phyloP scores from a whole-genome alignment of 2,888 invertebrate genomes.

The Perizoma flavofasciatum region DNA sequence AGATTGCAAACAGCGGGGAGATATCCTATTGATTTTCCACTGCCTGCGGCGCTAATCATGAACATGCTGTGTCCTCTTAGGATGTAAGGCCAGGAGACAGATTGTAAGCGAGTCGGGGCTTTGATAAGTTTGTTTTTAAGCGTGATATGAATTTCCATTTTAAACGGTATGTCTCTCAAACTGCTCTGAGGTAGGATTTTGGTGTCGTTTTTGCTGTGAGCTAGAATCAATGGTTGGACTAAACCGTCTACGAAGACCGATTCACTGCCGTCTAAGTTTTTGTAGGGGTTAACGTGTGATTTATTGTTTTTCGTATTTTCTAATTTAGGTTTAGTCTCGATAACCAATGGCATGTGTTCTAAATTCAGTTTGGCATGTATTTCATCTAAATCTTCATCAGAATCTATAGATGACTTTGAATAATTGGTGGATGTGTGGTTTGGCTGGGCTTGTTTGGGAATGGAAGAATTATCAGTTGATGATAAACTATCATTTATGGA shows the following conservation, averaged over 20 bases:
- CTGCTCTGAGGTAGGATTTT: slow-evolving; percentile 57
- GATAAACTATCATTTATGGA: slow-evolving; percentile 9
- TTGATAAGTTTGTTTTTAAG: slow-evolving; percentile 62
- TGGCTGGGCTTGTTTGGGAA: background rate
- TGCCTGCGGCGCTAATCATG: slow-evolving; percentile 82
- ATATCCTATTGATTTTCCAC: slow-evolving; percentile 89
- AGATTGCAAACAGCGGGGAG: slow-evolving; percentile 86
- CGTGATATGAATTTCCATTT: slow-evolving; percentile 53
- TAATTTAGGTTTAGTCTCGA: slow-evolving; percentile 2
- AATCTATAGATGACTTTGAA: slow-evolving; percentile 5
- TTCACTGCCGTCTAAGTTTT: slow-evolving; percentile 61
- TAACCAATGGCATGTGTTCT: background rate
- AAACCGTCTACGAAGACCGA: slow-evolving; percentile 75
- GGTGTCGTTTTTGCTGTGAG: slow-evolving; percentile 67
- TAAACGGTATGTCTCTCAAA: slow-evolving; percentile 64
- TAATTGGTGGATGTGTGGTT: too few relatives aligned
- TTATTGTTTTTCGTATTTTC: slow-evolving; percentile 25
- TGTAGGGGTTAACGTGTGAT: slow-evolving; percentile 67
- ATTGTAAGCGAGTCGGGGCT: slow-evolving; percentile 84
- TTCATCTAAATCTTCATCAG: slow-evolving; percentile 22
- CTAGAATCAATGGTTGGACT: slow-evolving; percentile 67
- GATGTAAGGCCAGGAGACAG: slow-evolving; percentile 88
- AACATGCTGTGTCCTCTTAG: slow-evolving; percentile 86
- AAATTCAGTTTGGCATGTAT: slow-evolving; percentile 10
- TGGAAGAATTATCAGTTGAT: slow-evolving; percentile 7